Conservation (phyloP, 2,113 vertebrate species). For the Callithrix jacchus region DNA sequence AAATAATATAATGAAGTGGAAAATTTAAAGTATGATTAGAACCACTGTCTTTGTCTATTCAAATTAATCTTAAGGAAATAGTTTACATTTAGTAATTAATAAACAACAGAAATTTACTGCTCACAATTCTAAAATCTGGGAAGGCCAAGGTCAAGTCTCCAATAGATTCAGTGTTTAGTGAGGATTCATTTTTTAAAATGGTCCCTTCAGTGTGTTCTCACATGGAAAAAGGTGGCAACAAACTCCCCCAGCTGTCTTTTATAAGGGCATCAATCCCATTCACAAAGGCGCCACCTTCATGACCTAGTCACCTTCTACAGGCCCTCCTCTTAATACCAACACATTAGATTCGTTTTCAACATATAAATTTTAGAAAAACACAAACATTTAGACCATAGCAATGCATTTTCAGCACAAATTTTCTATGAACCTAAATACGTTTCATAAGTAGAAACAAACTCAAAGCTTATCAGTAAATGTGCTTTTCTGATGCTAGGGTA, state of each 20-base stretch:
- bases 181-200: not conserved
- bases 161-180: not conserved
- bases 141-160: not conserved
- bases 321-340: not conserved
- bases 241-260: not conserved
- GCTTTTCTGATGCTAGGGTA: not conserved
- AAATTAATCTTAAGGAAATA: not conserved
- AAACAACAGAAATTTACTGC: not conserved
- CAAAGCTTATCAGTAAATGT: not conserved
- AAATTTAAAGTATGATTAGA: not conserved
- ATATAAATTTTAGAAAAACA: not conserved
- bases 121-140: not conserved
- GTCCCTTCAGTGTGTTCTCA: accelerated
- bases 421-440: not conserved
- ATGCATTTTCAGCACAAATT: not conserved
- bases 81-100: not conserved
- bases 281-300: not conserved
- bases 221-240: not conserved
- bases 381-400: not conserved
- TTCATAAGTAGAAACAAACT: not conserved
- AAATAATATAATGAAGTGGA: not conserved
- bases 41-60: not conserved
- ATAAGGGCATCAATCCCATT: not conserved
- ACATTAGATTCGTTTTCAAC: not conserved
- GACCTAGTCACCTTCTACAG: accelerated